Evolutionary conservation across 2,113 vertebrate species (phyloP).

Genomic region (Ceyx cyanopectus): DNA sequence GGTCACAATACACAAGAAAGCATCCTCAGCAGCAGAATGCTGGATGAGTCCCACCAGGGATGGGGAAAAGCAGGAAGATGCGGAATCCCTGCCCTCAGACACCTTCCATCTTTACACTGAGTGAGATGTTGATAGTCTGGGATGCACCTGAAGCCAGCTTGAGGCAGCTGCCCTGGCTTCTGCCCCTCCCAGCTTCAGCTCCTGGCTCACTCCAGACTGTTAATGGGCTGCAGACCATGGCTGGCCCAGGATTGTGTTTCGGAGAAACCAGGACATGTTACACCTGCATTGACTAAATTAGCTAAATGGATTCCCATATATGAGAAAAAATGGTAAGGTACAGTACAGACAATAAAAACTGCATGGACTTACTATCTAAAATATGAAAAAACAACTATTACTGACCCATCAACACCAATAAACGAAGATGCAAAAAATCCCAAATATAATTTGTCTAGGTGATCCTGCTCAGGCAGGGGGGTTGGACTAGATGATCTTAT

Average conservation of each 20-base stretch:
- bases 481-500: no score
- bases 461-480: no score
- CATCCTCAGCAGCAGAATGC: neutral
- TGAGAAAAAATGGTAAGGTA: neutral
- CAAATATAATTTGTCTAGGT: neutral
- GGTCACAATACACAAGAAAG: neutral
- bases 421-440: neutral
- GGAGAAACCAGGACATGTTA: no score
- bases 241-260: no score
- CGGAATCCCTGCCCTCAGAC: neutral
- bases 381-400: neutral
- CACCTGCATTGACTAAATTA: neutral
- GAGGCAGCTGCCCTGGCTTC: neutral
- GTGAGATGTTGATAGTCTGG: neutral
- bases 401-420: neutral
- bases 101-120: neutral
- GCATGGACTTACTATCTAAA: neutral
- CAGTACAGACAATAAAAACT: neutral
- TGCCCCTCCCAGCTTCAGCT: neutral
- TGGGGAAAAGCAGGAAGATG: neutral
- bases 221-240: neutral
- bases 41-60: no score
- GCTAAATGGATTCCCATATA: neutral
- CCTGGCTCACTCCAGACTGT: neutral
- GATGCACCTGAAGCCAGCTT: neutral